phyloP scores from a whole-genome alignment of 2,113 vertebrate genomes.

The Mobula hypostoma region DNA sequence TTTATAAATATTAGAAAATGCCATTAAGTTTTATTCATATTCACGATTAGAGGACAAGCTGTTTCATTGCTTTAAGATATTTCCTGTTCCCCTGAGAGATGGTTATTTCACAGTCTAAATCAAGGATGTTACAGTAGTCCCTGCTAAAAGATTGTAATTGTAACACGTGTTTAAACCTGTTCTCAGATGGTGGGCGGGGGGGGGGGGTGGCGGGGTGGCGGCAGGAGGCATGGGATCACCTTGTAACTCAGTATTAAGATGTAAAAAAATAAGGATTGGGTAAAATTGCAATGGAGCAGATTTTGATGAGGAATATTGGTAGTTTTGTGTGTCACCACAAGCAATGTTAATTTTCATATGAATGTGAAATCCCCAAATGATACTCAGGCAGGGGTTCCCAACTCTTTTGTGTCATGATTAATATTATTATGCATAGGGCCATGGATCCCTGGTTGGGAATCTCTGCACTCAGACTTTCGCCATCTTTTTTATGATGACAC shows the following conservation, averaged over 20 bases:
- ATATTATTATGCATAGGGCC: no score
- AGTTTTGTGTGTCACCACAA: no score
- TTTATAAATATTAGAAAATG: slow-evolving; percentile 10
- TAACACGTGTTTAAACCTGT: slow-evolving; percentile 19
- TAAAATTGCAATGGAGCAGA: not conserved
- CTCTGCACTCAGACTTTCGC: no score
- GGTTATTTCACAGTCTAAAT: slow-evolving; percentile 9
- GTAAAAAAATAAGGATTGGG: not conserved
- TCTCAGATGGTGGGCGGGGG: no score
- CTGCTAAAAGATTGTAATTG: slow-evolving; percentile 9
- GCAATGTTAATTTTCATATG: no score
- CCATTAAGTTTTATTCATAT: not conserved
- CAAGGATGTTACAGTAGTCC: not conserved
- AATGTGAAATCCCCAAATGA: no score
- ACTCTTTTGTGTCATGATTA: no score
- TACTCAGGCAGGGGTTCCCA: no score
- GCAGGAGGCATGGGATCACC: not conserved
- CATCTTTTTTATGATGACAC: no score
- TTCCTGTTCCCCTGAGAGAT: slow-evolving; percentile 12
- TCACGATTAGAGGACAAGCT: not conserved
- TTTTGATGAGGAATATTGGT: no score
- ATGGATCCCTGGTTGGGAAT: no score
- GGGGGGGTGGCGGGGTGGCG: no score
- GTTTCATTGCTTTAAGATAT: not conserved
- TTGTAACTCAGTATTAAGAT: not conserved